These are phyloP conservation scores for Macrophya annulata DNA, from an alignment of 2,888 invertebrate genomes.

Conservation along the genomic window DNA sequence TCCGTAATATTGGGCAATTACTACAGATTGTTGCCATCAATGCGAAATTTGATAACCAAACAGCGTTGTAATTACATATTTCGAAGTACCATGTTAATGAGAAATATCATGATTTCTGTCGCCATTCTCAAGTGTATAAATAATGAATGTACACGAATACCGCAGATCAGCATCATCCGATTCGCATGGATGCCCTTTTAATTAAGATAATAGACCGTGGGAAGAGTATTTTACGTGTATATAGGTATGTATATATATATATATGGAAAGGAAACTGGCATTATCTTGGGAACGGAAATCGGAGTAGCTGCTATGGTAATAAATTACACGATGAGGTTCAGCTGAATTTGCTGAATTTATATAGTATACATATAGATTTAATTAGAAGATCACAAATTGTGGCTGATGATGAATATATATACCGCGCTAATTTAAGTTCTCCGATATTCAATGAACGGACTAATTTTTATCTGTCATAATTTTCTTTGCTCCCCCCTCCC, in stretches of 20 bases:
- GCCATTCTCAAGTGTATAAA: background rate
- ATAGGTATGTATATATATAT: background rate
- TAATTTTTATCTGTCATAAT: background rate
- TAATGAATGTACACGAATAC: background rate
- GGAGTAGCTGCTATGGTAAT: slow-evolving; percentile 22
- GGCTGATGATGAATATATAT: slow-evolving; percentile 23
- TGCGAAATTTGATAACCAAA: slow-evolving; percentile 2
- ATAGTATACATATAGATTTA: slow-evolving; percentile 18
- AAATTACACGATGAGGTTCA: slow-evolving; percentile 14
- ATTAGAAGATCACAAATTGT: slow-evolving; percentile 12
- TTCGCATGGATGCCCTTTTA: slow-evolving; percentile 38
- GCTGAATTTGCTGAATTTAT: slow-evolving; percentile 37
- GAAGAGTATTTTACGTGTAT: background rate
- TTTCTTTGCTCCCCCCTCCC: background rate
- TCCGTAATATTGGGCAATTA: background rate
- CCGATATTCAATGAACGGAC: background rate
- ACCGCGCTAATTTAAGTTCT: background rate
- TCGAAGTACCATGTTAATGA: background rate
- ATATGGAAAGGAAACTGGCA: no score
- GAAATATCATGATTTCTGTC: slow-evolving; percentile 12
- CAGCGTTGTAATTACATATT: slow-evolving; percentile 15
- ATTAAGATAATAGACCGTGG: slow-evolving; percentile 45
- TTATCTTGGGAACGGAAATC: slow-evolving; percentile 23
- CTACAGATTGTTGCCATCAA: slow-evolving; percentile 4
- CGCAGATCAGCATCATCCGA: slow-evolving; percentile 17